Conservation (phyloP, 2,888 invertebrate species). For the Tricholauxania praeusta region DNA sequence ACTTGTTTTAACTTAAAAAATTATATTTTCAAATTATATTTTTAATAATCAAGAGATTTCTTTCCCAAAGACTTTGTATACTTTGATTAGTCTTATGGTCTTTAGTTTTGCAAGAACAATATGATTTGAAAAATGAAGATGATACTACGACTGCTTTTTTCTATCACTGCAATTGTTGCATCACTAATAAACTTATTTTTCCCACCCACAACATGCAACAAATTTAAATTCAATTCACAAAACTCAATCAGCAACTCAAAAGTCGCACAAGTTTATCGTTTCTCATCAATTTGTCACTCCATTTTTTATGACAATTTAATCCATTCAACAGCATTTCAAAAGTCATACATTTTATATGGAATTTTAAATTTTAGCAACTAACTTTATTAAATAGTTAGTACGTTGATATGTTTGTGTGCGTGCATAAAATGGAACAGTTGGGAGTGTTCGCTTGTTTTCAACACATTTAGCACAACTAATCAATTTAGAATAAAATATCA, state of each 20-base stretch:
- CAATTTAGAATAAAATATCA: constrained; percentile 4
- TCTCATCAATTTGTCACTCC: constrained; percentile 2
- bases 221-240: neutral
- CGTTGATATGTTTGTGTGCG: constrained; percentile 28
- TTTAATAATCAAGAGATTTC: no score
- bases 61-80: no score
- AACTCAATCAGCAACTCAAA: no score
- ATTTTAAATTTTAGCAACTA: neutral
- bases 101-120: no score
- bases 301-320: constrained; percentile 29
- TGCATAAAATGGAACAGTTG: constrained; percentile 13
- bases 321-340: constrained; percentile 4
- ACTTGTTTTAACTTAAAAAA: no score
- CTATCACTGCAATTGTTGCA: neutral
- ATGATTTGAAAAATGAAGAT: no score
- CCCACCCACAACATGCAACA: neutral
- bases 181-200: neutral
- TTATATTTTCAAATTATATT: no score
- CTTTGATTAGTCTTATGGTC: no score
- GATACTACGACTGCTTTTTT: no score
- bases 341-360: constrained; percentile 21
- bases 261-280: neutral
- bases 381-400: neutral
- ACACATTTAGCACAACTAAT: constrained; percentile 1
- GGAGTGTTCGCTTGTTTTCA: neutral